These are phyloP conservation scores for Pantala flavescens DNA, from an alignment of 1,140 invertebrate genomes.

Conservation along the genomic window DNA sequence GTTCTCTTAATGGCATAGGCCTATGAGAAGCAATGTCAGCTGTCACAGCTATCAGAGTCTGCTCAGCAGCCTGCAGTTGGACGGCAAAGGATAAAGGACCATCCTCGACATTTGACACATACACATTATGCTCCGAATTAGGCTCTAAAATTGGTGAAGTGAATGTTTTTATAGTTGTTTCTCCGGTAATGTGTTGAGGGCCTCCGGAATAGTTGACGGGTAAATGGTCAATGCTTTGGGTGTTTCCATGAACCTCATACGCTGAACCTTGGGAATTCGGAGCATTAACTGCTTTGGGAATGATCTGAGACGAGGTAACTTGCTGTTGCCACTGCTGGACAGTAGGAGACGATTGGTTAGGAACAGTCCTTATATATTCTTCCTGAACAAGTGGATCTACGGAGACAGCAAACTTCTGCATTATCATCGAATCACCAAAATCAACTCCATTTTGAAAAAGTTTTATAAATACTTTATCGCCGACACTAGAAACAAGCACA, in stretches of 20 bases:
- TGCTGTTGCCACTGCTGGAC: too few species aligned
- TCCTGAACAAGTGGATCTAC: background rate
- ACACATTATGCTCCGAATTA: constrained; percentile 50
- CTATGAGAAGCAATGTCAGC: constrained; percentile 45
- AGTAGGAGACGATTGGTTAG: too few species aligned
- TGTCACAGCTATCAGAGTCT: constrained; percentile 52
- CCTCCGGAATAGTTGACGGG: background rate
- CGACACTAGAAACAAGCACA: constrained; percentile 31
- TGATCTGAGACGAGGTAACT: too few species aligned
- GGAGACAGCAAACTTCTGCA: constrained; percentile 23
- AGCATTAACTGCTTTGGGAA: background rate
- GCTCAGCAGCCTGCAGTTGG: constrained; percentile 42
- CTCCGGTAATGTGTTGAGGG: background rate
- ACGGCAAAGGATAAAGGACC: constrained; percentile 62
- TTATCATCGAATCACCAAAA: constrained; percentile 28
- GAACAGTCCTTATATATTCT: too few species aligned
- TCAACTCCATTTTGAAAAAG: constrained; percentile 28
- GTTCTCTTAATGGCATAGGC: constrained; percentile 36
- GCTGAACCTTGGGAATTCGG: background rate
- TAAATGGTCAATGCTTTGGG: background rate
- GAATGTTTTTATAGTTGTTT: background rate
- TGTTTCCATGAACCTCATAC: background rate
- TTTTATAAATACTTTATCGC: constrained; percentile 25
- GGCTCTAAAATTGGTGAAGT: constrained; percentile 42
- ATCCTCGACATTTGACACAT: constrained; percentile 61